Evolutionary conservation across 2,888 invertebrate genomes (phyloP).

Genomic region (Neoitamus cyanurus): DNA sequence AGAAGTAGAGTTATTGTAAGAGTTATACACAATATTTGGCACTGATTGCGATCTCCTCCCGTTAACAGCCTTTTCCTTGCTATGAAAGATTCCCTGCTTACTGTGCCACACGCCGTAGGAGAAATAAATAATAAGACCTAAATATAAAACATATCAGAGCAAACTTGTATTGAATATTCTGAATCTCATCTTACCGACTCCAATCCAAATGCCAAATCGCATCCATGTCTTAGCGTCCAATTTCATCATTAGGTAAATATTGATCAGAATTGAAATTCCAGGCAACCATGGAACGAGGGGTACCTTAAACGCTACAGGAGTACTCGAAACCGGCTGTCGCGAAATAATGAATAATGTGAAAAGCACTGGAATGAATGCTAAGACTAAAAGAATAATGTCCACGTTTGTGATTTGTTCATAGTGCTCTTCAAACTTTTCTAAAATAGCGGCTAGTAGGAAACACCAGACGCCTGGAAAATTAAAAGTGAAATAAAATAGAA

Average conservation of each 20-base stretch:
- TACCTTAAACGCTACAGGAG: conserved; percentile 75
- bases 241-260: conserved; percentile 81
- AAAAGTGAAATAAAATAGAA: not conserved
- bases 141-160: conserved; percentile 45
- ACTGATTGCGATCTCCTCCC: conserved; percentile 37
- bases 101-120: conserved; percentile 72
- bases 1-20: conserved; percentile 7
- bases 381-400: conserved; percentile 55
- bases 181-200: conserved; percentile 70
- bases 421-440: conserved; percentile 60
- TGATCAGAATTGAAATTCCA: conserved; percentile 82
- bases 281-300: conserved; percentile 87
- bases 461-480: conserved; percentile 58
- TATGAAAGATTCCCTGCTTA: conserved; percentile 53
- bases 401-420: conserved; percentile 51
- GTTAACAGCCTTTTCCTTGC: conserved; percentile 19
- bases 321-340: conserved; percentile 73
- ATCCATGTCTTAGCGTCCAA: conserved; percentile 81
- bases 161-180: not conserved
- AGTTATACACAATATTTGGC: conserved; percentile 38
- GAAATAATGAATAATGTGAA: conserved; percentile 69
- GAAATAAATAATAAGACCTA: conserved; percentile 72
- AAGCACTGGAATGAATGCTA: conserved; percentile 58
- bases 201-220: conserved; percentile 84
- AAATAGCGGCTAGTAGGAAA: conserved; percentile 58